A percentile compares a stretch with the other conserved stretches of the same genome.
phyloP scores from a whole-genome alignment of 2,113 vertebrate genomes.

The Andinoacara biseriatus region DNA sequence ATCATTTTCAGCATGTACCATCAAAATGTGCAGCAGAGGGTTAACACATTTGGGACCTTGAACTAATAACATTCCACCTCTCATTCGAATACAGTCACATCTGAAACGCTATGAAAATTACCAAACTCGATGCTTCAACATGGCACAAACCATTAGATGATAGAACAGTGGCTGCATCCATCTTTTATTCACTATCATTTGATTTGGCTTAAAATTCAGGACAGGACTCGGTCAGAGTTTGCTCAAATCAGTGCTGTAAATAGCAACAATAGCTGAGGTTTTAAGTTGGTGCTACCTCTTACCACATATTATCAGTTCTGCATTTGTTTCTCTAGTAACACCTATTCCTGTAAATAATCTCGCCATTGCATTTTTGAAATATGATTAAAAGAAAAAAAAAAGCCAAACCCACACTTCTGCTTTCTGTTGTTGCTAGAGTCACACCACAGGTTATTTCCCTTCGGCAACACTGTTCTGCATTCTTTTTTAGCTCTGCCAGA shows the following conservation, averaged over 20 bases:
- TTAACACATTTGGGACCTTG: too few relatives aligned
- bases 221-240: not conserved
- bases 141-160: not conserved
- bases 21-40: too few relatives aligned
- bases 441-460: not conserved
- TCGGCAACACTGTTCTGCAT: conserved; percentile 14
- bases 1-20: too few relatives aligned
- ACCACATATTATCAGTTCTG: conserved; percentile 1
- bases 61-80: not conserved
- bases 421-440: not conserved
- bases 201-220: not conserved
- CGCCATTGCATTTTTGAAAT: not conserved
- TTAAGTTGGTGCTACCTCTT: not conserved
- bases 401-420: not conserved
- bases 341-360: not conserved
- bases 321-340: not conserved
- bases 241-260: not conserved
- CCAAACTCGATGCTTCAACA: not conserved
- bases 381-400: not conserved
- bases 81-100: not conserved
- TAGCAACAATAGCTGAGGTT: not conserved
- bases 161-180: not conserved
- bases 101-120: not conserved
- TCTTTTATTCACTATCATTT: not conserved
- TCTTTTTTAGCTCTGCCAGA: conserved; percentile 21